Conservation (phyloP, 1,140 invertebrate genomes). For the Ctenoplectra terminalis region DNA sequence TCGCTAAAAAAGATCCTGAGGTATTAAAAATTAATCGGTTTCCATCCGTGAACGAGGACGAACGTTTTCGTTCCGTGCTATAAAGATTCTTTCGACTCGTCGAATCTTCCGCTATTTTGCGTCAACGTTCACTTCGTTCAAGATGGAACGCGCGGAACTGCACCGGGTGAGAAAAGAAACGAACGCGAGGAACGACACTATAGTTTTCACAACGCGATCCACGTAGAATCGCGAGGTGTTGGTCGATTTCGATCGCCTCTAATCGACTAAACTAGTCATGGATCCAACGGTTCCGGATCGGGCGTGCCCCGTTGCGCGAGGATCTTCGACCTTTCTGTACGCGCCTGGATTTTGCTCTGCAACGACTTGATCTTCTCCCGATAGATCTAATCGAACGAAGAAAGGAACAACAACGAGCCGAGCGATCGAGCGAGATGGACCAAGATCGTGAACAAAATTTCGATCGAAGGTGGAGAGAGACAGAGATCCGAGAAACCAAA, state of each 20-base stretch:
- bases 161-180: slow-evolving; percentile 24
- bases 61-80: neutral
- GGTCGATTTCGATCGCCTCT: slow-evolving; percentile 2
- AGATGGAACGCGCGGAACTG: slow-evolving; percentile 11
- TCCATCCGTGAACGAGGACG: slow-evolving; percentile 13
- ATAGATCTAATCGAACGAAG: slow-evolving; percentile 82
- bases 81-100: neutral
- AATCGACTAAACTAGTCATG: slow-evolving; percentile 40
- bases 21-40: slow-evolving; percentile 38
- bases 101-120: neutral
- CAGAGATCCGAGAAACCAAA: slow-evolving; percentile 48
- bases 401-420: slow-evolving; percentile 53
- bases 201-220: too few relatives aligned
- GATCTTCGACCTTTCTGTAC: slow-evolving; percentile 93
- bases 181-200: slow-evolving; percentile 31
- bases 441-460: slow-evolving; percentile 30
- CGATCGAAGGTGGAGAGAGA: slow-evolving; percentile 12
- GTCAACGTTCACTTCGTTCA: neutral
- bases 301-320: slow-evolving; percentile 92
- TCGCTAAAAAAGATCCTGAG: slow-evolving; percentile 50
- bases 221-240: neutral
- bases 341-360: slow-evolving; percentile 93
- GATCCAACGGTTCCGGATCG: slow-evolving; percentile 86
- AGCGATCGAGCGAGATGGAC: slow-evolving; percentile 56
- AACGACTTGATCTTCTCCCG: slow-evolving; percentile 92